Evolutionary conservation across 2,113 vertebrate genomes (phyloP).

Genomic region (Serinus canaria): DNA sequence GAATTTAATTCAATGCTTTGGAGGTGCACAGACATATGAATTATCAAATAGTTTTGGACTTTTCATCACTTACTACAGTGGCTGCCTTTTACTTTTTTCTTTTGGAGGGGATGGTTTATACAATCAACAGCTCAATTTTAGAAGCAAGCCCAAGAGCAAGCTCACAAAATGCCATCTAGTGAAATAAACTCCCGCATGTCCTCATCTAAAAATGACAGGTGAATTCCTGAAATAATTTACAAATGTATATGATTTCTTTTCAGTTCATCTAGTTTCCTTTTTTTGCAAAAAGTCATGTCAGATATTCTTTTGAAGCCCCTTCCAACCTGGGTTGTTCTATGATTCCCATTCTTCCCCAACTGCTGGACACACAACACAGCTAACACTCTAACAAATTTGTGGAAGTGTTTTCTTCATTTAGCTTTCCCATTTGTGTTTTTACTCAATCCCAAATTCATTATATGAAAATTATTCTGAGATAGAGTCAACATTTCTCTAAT

Average conservation of each 20-base stretch:
- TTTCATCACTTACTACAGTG: constrained; percentile 40
- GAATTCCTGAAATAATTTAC: background rate
- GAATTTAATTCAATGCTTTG: constrained; percentile 31
- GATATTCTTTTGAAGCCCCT: background rate
- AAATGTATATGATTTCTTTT: background rate
- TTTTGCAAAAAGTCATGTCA: rapidly evolving
- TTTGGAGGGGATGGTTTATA: background rate
- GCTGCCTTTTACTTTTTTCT: background rate
- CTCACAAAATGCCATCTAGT: background rate
- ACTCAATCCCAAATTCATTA: background rate
- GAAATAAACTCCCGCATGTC: background rate
- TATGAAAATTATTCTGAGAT: background rate
- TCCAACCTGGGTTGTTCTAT: background rate
- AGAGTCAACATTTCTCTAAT: background rate
- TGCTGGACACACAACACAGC: background rate
- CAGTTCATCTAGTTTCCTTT: background rate
- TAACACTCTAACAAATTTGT: background rate
- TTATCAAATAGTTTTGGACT: constrained; percentile 27
- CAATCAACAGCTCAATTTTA: background rate
- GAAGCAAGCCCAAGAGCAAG: background rate
- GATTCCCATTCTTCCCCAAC: background rate
- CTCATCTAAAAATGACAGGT: background rate
- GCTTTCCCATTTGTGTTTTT: background rate
- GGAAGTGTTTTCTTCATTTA: background rate
- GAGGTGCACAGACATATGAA: background rate